A percentile compares a stretch with the other conserved stretches of the same genome.
phyloP scores from a whole-genome alignment of 2,888 invertebrate species.

The Hoplodrina blanda region DNA sequence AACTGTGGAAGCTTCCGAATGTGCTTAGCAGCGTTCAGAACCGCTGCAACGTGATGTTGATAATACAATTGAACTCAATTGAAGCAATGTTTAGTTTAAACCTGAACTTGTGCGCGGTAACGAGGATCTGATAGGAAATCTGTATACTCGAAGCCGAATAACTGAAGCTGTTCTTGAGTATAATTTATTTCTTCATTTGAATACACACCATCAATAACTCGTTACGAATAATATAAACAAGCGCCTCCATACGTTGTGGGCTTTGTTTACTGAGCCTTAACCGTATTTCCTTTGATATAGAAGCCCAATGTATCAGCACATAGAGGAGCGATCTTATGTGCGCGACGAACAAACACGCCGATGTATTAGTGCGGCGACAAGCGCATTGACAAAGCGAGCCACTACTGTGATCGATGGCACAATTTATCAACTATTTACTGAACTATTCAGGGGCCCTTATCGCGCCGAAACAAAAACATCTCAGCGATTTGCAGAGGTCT shows the following conservation, averaged over 20 bases:
- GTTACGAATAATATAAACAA: slow-evolving; percentile 60
- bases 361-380: slow-evolving; percentile 47
- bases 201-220: slow-evolving; percentile 64
- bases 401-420: slow-evolving; percentile 64
- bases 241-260: slow-evolving; percentile 49
- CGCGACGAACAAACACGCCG: slow-evolving; percentile 40
- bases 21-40: slow-evolving; percentile 2
- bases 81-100: not conserved
- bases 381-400: slow-evolving; percentile 57
- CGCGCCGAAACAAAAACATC: slow-evolving; percentile 82
- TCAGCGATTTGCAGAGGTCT: slow-evolving; percentile 73
- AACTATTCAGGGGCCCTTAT: slow-evolving; percentile 68
- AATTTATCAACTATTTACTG: slow-evolving; percentile 67
- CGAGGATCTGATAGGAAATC: not conserved
- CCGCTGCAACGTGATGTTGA: slow-evolving; percentile 5
- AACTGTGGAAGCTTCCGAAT: slow-evolving; percentile 29
- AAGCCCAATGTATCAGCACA: slow-evolving; percentile 45
- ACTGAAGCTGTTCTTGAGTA: slow-evolving; percentile 28
- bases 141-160: slow-evolving; percentile 23
- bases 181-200: slow-evolving; percentile 59
- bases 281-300: slow-evolving; percentile 60
- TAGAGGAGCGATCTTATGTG: slow-evolving; percentile 37
- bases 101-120: not conserved
- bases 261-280: slow-evolving; percentile 61
- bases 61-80: slow-evolving; percentile 15